Evolutionary conservation across 2,888 invertebrate species (phyloP).

Genomic region (Agonum fuliginosum): DNA sequence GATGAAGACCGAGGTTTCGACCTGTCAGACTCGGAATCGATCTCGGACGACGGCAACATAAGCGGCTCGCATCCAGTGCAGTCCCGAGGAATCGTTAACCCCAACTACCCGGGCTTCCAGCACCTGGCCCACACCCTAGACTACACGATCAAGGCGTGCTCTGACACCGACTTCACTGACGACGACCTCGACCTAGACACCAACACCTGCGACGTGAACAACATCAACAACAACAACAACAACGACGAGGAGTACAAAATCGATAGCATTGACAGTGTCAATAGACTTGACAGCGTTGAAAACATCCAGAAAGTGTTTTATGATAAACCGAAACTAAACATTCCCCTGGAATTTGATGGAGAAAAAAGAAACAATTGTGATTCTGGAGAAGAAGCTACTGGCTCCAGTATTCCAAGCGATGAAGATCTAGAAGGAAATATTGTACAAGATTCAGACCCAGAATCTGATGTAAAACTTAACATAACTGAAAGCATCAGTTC

Average conservation of each 20-base stretch:
- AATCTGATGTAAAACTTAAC: slow-evolving; percentile 51
- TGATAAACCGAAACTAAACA: slow-evolving; percentile 76
- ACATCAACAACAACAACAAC: slow-evolving; percentile 70
- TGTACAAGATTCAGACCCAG: slow-evolving; percentile 49
- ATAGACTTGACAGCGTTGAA: slow-evolving; percentile 74
- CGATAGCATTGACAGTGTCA: slow-evolving; percentile 73
- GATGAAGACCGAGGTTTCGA: slow-evolving; percentile 76
- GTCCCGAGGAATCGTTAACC: slow-evolving; percentile 86
- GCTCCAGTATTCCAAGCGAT: slow-evolving; percentile 66
- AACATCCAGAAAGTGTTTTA: slow-evolving; percentile 76
- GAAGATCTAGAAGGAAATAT: slow-evolving; percentile 66
- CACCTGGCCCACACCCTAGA: slow-evolving; percentile 84
- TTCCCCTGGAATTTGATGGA: slow-evolving; percentile 69
- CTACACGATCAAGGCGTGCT: slow-evolving; percentile 68
- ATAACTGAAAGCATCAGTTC: slow-evolving; percentile 67
- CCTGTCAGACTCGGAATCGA: slow-evolving; percentile 74
- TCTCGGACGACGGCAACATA: slow-evolving; percentile 71
- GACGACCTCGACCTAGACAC: slow-evolving; percentile 73
- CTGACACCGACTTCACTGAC: slow-evolving; percentile 72
- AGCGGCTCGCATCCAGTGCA: slow-evolving; percentile 73
- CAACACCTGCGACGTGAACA: slow-evolving; percentile 72
- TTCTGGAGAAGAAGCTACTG: slow-evolving; percentile 65
- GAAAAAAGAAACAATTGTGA: slow-evolving; percentile 65
- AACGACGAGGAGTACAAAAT: slow-evolving; percentile 65
- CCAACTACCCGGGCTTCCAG: slow-evolving; percentile 90